Percentiles rank a stretch among this genome's conserved stretches.
Conservation (phyloP, 2,797 vertebrate species). For the Okamejei kenojei region DNA sequence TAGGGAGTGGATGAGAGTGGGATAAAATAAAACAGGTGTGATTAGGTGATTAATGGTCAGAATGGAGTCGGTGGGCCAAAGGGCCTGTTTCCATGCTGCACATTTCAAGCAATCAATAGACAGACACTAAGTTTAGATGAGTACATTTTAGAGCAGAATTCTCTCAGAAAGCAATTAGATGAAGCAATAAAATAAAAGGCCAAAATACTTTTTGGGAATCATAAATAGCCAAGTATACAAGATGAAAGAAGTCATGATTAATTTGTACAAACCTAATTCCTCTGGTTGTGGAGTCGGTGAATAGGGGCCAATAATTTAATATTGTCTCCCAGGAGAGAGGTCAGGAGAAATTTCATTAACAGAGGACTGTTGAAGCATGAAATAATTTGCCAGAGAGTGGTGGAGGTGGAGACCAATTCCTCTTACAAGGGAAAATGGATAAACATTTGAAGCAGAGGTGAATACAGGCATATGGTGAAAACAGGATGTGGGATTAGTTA, state of each 20-base stretch:
- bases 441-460: not conserved
- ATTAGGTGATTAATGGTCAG: no score
- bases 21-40: no score
- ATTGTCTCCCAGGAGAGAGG: not conserved
- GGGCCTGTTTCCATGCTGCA: no score
- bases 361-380: not conserved
- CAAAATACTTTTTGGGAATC: not conserved
- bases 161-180: not conserved
- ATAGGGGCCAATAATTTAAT: not conserved
- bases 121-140: not conserved
- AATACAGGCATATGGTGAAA: not conserved
- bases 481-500: not conserved
- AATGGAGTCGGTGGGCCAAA: no score
- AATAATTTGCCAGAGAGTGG: not conserved
- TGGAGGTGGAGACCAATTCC: not conserved
- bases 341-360: not conserved
- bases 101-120: not conserved
- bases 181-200: not conserved
- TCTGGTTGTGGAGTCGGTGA: not conserved
- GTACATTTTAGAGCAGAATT: not conserved
- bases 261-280: not conserved
- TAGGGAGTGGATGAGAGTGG: no score
- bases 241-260: not conserved
- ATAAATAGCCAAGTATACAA: slow-evolving; percentile 7
- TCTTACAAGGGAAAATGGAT: not conserved